Evolutionary conservation across 1,140 invertebrate species (phyloP), one percentile per base, ranked within the genome.

Genomic region (Musca vetustissima): DNA sequence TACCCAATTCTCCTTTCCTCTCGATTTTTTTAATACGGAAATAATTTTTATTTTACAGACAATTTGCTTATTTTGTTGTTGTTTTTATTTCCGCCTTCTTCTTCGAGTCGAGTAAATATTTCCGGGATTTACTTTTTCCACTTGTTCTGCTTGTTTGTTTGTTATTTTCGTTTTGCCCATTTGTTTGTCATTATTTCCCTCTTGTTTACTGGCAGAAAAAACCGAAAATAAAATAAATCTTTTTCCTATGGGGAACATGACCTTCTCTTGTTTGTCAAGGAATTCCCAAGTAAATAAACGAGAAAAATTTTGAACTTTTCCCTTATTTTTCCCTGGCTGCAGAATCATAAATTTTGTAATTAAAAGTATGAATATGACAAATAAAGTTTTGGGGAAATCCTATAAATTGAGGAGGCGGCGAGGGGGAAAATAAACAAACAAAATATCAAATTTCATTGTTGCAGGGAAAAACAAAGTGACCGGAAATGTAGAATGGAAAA

Each of bases 11-110:
- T 52, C 55, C 47, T 48, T 28, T 47, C 52, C n/a, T 43, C 21
- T n/a, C n/a, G n/a, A n/a, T n/a, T n/a, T n/a, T 57, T 67, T 52
- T 61, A 53, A 24, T 71, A 74, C 78, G 78, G 78, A 80, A 80
- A 68, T 72, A 79, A 80, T 80, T 80, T 80, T 80, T 80, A 80
- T 80, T 80, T 80, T 71, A 75, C 78, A 80, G 78, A 80, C 78
- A 80, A 80, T 80, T 80, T 80, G 76, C 75, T 80, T 80, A 80
- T 76, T 80, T 59, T n/a, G n/a, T n/a, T n/a, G n/a, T n/a, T n/a
- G n/a, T 80, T 76, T 72, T 77, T 79, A 80, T 80, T 80, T 80
- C 78, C 78, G 78, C 66, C 74, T 70, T 68, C n/a, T n/a, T n/a
- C 70, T 49, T 61, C 61, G 64, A 53, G 69, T 64, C 67, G 61